Conservation (phyloP, 2,888 invertebrate species). For the Drosophila birchii region DNA sequence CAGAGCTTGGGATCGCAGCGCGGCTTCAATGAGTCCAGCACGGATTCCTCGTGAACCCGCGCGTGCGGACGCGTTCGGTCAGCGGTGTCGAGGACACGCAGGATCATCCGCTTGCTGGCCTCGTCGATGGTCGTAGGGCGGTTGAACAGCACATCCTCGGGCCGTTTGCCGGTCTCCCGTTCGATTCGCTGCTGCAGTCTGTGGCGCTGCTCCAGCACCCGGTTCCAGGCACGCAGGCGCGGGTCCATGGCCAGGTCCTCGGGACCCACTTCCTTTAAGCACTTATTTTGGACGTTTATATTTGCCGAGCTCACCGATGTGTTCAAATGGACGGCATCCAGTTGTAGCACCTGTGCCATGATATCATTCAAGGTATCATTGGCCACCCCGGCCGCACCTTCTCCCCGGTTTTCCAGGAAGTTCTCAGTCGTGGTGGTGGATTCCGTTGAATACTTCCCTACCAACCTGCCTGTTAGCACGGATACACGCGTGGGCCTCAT, state of each 20-base stretch:
- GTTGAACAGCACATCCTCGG: slow-evolving; percentile 75
- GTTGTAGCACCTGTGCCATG: slow-evolving; percentile 2
- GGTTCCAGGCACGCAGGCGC: slow-evolving; percentile 72
- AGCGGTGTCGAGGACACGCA: slow-evolving; percentile 71
- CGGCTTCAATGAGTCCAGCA: slow-evolving; percentile 26
- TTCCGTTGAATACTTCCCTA: no score
- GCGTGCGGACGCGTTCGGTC: slow-evolving; percentile 42
- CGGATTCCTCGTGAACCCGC: neutral
- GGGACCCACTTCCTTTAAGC: no score
- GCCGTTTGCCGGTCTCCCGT: slow-evolving; percentile 59
- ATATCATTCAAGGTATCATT: slow-evolving; percentile 1
- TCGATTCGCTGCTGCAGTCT: slow-evolving; percentile 61
- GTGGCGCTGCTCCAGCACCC: slow-evolving; percentile 58
- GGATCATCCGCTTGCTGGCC: slow-evolving; percentile 68
- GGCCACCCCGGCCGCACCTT: neutral
- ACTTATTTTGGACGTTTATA: neutral
- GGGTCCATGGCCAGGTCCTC: slow-evolving; percentile 68
- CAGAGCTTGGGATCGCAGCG: slow-evolving; percentile 37
- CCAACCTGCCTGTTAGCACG: no score
- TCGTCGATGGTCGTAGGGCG: slow-evolving; percentile 71
- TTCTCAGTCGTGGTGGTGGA: neutral
- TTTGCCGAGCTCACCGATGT: neutral
- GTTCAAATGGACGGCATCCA: neutral
- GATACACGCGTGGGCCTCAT: slow-evolving; percentile 4
- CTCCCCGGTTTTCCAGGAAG: neutral